Evolutionary conservation across 2,888 invertebrate genomes (phyloP), one percentile per base, ranked within the genome.

Genomic region (Nomada flava): DNA sequence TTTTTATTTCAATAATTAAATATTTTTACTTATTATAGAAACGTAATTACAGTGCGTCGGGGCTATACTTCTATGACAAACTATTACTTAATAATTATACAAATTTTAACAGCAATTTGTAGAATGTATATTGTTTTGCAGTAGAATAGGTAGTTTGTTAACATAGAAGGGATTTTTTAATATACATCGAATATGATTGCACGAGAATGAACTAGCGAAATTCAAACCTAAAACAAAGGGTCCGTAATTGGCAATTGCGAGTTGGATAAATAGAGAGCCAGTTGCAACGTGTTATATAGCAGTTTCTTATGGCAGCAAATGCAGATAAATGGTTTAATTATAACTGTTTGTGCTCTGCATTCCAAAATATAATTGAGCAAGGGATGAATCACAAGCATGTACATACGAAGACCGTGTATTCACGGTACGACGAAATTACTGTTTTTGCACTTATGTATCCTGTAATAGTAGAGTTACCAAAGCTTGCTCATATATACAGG

Each of bases 311-410:
- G 69, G 53, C 50, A 69, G 69, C 42, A 50, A 69, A 79, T 44
- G 59, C 64, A 44, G 57, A 70, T 55, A 76, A 71, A 71, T 23
- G 70, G 60, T 71, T 71, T 62, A 71, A 71, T 71, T 71, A 52
- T 36, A 47, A 44, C 62, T 23, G 69, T 60, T 75, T 62, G 44
- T 62, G 60, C 53, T 2, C 1, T 9, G 63, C 18, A 36, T 69
- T 63, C 63, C 18, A 7, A 70, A 76, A 70, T 63, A 53, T 63
- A 70, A 63, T 70, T 70, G 62, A 55, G 62, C 10, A 67, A 50
- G 47, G 55, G 70, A 47, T 36, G 55, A 53, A 55, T 23, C 13
- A 29, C 20, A 47, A 53, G 13, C 26, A 26, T 47, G 15, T 13
- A 10, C 11, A 44, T 29, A 53, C 15, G 47, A 53, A 47, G 55